Base-by-base conservation (phyloP, 2,797 vertebrate genomes). In the Pseudochromis fuscus region DNA sequence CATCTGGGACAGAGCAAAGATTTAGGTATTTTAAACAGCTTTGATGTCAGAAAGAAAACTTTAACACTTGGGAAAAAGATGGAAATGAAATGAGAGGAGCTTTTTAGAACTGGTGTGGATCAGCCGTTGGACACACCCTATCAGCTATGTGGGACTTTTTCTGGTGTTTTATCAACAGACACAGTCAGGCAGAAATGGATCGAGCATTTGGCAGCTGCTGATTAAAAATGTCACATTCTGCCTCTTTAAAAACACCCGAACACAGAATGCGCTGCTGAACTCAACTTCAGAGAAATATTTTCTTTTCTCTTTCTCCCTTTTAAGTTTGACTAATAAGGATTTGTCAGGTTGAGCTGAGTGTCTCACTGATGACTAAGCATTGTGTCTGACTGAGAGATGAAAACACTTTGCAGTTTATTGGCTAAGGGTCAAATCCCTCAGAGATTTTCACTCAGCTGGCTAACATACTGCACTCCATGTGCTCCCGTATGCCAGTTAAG, bases 351-450 rank as follows among this genome's bases (percentile, higher is more conserved):
- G 52, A 62, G 71, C 67, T 55, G 48, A 58, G 69, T 23, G 15
- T 68, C 62, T 73, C 24, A n/a, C 64, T 70, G 72, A 84, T 87
- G 85, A 91, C 85, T 85, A 76, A 88, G 84, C 86, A 75, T 77
- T 76, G 77, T 81, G 74, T 77, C 80, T 79, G 73, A 72, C 63
- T 61, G 58, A 79, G 71, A 73, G 65, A 79, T 28, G 67, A 71
- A 53, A 79, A 79, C 55, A 83, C 71, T 66, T 72, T 79, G 45
- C 66, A 40, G 76, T 77, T 83, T 87, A 61, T 76, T 86, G 84
- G 88, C 81, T 74, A 62, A 77, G 79, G 87, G 87, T 88, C 83
- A 91, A 87, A 85, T 88, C 78, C 77, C 77, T 80, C 18, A 1
- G 83, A 88, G 81, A 84, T 80, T 81, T 84, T 85, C 44, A 4